Conservation (phyloP, 1,140 invertebrate species). For the Mercenaria mercenaria region DNA sequence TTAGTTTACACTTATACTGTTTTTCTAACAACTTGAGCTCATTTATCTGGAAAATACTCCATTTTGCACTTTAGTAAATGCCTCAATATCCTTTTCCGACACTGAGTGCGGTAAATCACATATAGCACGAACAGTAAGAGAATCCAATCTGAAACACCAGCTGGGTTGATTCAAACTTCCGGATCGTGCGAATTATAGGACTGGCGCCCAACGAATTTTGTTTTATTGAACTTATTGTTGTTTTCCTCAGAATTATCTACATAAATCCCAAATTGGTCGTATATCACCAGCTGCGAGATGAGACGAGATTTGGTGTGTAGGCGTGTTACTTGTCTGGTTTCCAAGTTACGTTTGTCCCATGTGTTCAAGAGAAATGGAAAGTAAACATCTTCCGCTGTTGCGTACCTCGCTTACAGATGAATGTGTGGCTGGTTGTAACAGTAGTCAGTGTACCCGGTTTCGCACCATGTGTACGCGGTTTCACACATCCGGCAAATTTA, state of each 20-base stretch:
- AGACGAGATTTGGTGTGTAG: not conserved
- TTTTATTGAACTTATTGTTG: not conserved
- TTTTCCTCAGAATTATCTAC: not conserved
- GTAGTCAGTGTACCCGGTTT: no score
- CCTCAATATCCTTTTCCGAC: constrained; percentile 65
- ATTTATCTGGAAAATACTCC: constrained; percentile 59
- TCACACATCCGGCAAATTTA: no score
- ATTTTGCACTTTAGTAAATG: constrained; percentile 37
- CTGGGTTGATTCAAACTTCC: constrained; percentile 77
- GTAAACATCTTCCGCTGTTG: no score
- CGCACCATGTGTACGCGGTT: no score
- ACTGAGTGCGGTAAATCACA: constrained; percentile 75
- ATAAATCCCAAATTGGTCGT: not conserved
- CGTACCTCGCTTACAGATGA: no score
- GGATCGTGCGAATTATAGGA: constrained; percentile 79
- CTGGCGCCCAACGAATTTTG: constrained; percentile 28
- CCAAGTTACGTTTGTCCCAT: constrained; percentile 54
- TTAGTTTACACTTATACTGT: not conserved
- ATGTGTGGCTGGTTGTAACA: no score
- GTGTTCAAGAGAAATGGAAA: no score
- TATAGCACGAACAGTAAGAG: constrained; percentile 76
- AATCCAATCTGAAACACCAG: constrained; percentile 75
- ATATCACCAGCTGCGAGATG: not conserved
- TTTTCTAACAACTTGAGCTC: not conserved
- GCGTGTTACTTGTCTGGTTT: not conserved